Evolutionary conservation across 2,888 invertebrate species (phyloP), one percentile per base, ranked within the genome.

Genomic region (Drosophila histrio): DNA sequence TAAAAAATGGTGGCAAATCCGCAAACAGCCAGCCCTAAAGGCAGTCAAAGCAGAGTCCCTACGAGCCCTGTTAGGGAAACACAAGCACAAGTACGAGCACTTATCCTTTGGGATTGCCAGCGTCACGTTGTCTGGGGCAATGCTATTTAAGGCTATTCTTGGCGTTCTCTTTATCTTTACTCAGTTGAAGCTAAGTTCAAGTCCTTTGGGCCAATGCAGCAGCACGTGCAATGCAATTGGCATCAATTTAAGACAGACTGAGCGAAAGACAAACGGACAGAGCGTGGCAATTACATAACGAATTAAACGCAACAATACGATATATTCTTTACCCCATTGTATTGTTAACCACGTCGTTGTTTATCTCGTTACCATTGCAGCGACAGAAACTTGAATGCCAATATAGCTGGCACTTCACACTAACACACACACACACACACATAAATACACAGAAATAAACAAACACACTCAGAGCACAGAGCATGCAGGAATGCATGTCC

Each of bases 171-270:
- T 41, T 15, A 11, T 21, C 7, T 34, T 38, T 36, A 36, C 30
- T 50, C 13, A 9, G 9, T 5, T 24, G 6, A 17, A 11, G 15
- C 24, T 32, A 9, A 9, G 9, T 11, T 22, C 28, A 38, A 38
- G 15, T 49, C 58, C 50, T 17, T 46, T 54, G 19, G 22, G 32
- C 53, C 43, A 66, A 63, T 70, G 70, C 60, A 53, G 46, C 58
- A 66, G 72, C 79, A 84, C 72, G 72, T 75, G 61, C 65, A 22
- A 22, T 59, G 72, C 79, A 69, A 66, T 81, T 73, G 67, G 38
- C 52, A 53, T 58, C 65, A 68, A 64, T 73, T 54, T 50, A 41
- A 53, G 58, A 47, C 54, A 59, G 24, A 46, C 26, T 47, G 28
- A 54, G 8, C 21, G 58, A 6, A 21, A 5, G 17, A 5, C 15